These are phyloP conservation scores for Tenualosa thibaudeaui DNA, from an alignment of 2,797 vertebrate species.

Conservation along the genomic window DNA sequence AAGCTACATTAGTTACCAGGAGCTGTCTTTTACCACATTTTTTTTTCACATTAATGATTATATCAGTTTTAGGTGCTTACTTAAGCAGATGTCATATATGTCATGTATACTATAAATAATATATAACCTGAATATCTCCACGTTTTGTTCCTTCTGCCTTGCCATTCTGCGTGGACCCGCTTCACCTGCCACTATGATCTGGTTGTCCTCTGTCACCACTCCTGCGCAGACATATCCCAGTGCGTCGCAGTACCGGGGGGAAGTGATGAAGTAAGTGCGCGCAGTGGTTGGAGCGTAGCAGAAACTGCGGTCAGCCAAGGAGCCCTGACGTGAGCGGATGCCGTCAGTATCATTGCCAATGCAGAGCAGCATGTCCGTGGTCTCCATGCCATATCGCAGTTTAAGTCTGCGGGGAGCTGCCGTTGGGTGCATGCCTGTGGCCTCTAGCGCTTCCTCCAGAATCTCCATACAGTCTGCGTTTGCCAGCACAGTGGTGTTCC, in stretches of 20 bases:
- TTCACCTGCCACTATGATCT: slow-evolving; percentile 91
- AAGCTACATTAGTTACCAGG: too few species aligned
- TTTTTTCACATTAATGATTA: slow-evolving; percentile 11
- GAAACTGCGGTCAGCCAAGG: slow-evolving; percentile 88
- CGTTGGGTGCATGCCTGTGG: slow-evolving; percentile 73
- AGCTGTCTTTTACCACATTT: too few species aligned
- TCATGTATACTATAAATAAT: not conserved
- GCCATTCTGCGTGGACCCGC: slow-evolving; percentile 84
- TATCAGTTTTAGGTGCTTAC: too few species aligned
- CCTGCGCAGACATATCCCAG: slow-evolving; percentile 87
- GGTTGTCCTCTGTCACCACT: slow-evolving; percentile 87
- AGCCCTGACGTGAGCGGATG: slow-evolving; percentile 86
- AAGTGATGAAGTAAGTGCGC: slow-evolving; percentile 89
- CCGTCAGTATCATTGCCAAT: slow-evolving; percentile 88
- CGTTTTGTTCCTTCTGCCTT: slow-evolving; percentile 81
- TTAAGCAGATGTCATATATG: too few species aligned
- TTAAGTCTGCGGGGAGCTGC: slow-evolving; percentile 75
- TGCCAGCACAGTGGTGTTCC: slow-evolving; percentile 85
- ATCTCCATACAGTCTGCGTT: slow-evolving; percentile 85
- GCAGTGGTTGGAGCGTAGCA: slow-evolving; percentile 84
- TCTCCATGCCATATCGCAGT: slow-evolving; percentile 97
- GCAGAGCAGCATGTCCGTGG: slow-evolving; percentile 90
- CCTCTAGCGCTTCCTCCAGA: slow-evolving; percentile 83
- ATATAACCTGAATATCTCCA: slow-evolving; percentile 91
- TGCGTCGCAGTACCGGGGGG: slow-evolving; percentile 89